Evolutionary conservation across 2,797 vertebrate species (phyloP).

Genomic region (Chiloscyllium punctatum): DNA sequence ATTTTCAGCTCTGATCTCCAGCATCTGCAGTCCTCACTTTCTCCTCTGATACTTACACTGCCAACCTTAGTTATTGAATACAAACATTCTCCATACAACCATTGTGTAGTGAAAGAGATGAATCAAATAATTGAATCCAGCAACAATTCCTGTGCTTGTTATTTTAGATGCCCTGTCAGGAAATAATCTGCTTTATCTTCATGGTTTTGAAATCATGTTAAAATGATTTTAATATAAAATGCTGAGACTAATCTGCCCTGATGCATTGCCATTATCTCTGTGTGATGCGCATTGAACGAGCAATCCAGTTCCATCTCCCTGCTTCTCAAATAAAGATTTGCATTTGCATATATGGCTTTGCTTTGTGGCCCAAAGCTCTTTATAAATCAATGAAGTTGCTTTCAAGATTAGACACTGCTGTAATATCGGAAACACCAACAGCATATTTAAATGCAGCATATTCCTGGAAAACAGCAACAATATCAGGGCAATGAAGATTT

Average conservation of each 20-base stretch:
- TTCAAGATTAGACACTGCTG: not conserved
- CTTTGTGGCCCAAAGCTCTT: not conserved
- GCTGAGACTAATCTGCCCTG: not conserved
- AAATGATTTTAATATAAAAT: not conserved
- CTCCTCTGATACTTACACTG: not conserved
- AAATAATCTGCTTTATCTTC: not conserved
- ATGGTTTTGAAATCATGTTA: not conserved
- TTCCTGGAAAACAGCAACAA: not conserved
- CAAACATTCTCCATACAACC: not conserved
- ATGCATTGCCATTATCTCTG: not conserved
- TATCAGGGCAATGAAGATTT: not conserved
- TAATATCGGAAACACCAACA: not conserved
- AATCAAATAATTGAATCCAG: not conserved
- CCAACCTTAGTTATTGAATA: not conserved
- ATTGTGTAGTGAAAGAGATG: not conserved
- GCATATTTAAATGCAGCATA: not conserved
- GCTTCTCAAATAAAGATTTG: not conserved
- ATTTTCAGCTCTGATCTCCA: too few species aligned
- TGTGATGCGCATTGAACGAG: not conserved
- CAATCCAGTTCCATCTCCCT: not conserved
- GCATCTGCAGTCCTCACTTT: too few species aligned
- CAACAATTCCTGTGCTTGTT: not conserved
- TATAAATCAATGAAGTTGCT: not conserved
- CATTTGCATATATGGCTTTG: not conserved
- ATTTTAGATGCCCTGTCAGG: not conserved